phyloP scores from a whole-genome alignment of 2,797 vertebrate genomes.

The Ispidina picta region DNA sequence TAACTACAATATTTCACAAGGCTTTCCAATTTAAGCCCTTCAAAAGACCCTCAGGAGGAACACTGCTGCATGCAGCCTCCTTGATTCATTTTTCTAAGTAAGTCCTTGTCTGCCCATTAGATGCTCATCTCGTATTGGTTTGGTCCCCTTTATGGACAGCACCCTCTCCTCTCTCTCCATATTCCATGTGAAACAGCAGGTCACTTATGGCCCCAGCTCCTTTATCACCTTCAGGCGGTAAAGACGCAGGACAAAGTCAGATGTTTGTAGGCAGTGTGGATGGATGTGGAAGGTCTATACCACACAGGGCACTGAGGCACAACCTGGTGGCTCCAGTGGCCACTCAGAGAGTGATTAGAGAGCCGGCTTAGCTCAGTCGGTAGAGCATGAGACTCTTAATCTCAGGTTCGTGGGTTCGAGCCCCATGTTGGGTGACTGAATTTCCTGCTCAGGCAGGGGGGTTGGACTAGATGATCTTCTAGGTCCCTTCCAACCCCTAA shows the following conservation, averaged over 20 bases:
- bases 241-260: not conserved
- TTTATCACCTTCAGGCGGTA: not conserved
- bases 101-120: not conserved
- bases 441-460: too few relatives aligned
- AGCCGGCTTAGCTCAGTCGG: too few relatives aligned
- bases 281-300: fast-evolving
- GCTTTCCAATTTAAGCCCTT: not conserved
- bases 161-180: not conserved
- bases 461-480: too few relatives aligned
- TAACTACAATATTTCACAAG: not conserved
- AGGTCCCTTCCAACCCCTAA: too few relatives aligned
- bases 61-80: not conserved
- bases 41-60: not conserved
- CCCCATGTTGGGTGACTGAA: too few relatives aligned
- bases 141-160: not conserved
- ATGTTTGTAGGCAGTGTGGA: not conserved
- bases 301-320: fast-evolving
- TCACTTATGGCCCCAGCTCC: not conserved
- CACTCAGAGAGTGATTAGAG: not conserved
- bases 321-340: fast-evolving
- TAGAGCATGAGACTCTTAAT: too few relatives aligned
- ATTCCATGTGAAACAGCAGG: not conserved
- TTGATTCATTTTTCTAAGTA: not conserved
- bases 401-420: too few relatives aligned
- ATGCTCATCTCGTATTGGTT: not conserved